Percentiles rank a stretch among this genome's conserved stretches.
phyloP scores from a whole-genome alignment of 1,140 invertebrate species.

The Acyrthosiphon pisum region DNA sequence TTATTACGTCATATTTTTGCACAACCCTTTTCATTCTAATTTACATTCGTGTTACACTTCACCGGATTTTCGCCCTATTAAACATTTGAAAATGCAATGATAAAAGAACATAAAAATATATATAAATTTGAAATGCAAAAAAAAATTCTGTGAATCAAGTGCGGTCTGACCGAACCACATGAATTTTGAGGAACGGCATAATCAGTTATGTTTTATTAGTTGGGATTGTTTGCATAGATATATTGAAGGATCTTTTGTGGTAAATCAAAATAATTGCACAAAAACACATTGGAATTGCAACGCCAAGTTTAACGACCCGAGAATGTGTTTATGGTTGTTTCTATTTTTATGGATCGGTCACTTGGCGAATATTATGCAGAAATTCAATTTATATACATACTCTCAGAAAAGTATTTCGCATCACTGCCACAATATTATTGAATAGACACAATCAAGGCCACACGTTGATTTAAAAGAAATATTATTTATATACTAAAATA shows the following conservation, averaged over 20 bases:
- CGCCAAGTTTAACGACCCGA: constrained; percentile 15
- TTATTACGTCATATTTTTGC: constrained; percentile 46
- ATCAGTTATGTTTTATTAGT: background rate
- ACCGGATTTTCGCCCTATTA: constrained; percentile 44
- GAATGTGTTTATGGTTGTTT: constrained; percentile 18
- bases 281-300: background rate
- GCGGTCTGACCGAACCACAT: background rate
- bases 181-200: background rate
- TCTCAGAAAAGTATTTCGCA: background rate
- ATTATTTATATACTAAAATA: background rate
- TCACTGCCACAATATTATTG: background rate
- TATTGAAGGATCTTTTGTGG: constrained; percentile 18
- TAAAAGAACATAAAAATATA: background rate
- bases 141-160: background rate
- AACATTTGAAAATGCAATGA: constrained; percentile 9
- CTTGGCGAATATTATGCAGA: constrained; percentile 21
- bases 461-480: background rate
- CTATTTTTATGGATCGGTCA: constrained; percentile 35
- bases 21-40: constrained; percentile 34
- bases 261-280: constrained; percentile 33
- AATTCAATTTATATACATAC: constrained; percentile 33
- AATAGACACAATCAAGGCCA: background rate
- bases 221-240: background rate
- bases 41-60: constrained; percentile 39
- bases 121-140: background rate